Percentiles rank a stretch among this genome's conserved stretches.
phyloP scores from a whole-genome alignment of 2,888 invertebrate species.

The Noctua janthe region DNA sequence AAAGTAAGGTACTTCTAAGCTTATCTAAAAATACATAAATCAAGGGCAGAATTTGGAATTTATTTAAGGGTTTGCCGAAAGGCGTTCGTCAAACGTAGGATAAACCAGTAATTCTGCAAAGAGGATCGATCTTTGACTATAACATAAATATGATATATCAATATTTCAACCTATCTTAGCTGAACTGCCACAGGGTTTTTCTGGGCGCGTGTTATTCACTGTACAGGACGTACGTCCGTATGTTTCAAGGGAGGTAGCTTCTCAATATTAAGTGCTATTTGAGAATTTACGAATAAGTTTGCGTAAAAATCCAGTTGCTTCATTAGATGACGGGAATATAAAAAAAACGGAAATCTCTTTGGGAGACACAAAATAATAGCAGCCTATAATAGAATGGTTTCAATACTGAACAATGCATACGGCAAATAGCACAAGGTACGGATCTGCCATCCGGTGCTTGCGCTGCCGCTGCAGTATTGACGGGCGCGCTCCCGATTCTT shows the following conservation, averaged over 20 bases:
- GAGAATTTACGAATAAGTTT: constrained; percentile 1
- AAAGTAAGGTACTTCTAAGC: no score
- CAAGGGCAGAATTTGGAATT: no score
- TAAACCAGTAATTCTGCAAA: no score
- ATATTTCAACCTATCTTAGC: background rate
- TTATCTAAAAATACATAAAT: no score
- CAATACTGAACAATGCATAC: background rate
- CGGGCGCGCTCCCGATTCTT: constrained; percentile 3
- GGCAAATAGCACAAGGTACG: background rate
- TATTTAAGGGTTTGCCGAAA: no score
- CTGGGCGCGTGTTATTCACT: background rate
- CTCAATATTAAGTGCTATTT: background rate
- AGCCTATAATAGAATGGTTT: background rate
- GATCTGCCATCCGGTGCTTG: background rate
- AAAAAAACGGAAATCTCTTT: background rate
- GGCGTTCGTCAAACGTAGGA: no score
- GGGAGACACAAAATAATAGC: background rate
- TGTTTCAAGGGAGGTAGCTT: background rate
- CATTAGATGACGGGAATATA: no score
- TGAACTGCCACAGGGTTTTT: background rate
- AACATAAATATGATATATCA: no score
- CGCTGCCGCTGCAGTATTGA: constrained; percentile 15
- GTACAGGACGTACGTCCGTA: background rate
- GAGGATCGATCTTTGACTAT: no score
- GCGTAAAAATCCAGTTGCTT: background rate